These are phyloP conservation scores for Glaucomys volans DNA, from an alignment of 2,113 vertebrate species.

Conservation along the genomic window DNA sequence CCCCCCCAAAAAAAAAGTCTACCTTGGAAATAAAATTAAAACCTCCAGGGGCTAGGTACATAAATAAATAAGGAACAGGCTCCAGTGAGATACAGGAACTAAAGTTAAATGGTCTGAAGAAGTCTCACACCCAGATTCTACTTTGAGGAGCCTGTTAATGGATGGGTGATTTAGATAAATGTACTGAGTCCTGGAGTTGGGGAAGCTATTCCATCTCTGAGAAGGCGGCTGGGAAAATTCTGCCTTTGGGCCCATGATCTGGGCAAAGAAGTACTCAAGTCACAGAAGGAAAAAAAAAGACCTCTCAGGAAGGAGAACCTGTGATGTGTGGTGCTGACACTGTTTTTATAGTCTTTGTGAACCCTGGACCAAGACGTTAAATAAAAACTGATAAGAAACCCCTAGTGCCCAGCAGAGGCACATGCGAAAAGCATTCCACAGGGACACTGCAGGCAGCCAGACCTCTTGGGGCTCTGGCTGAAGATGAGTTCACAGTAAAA, in stretches of 20 bases:
- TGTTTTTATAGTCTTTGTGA: background rate
- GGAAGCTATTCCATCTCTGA: background rate
- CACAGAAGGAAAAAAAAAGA: background rate
- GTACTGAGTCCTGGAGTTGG: too few species aligned
- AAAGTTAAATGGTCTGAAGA: fast-evolving
- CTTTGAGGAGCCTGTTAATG: too few species aligned
- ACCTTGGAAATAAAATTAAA: background rate
- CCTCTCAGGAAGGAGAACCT: background rate
- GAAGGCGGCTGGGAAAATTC: background rate
- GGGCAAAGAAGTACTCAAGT: background rate
- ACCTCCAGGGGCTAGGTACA: background rate
- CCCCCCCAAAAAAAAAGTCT: background rate
- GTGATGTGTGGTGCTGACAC: background rate
- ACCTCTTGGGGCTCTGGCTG: background rate
- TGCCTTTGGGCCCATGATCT: fast-evolving
- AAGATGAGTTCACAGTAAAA: background rate
- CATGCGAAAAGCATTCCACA: background rate
- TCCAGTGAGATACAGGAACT: background rate
- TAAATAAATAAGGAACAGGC: background rate
- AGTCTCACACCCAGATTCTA: background rate
- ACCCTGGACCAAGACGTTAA: background rate
- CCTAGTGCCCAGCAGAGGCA: background rate
- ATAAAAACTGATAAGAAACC: background rate
- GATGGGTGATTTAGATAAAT: fast-evolving
- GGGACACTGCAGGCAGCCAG: background rate